Percentiles rank a stretch among this genome's conserved stretches.
Evolutionary conservation across 2,888 invertebrate species (phyloP).

Genomic region (Taphrorychus bicolor): DNA sequence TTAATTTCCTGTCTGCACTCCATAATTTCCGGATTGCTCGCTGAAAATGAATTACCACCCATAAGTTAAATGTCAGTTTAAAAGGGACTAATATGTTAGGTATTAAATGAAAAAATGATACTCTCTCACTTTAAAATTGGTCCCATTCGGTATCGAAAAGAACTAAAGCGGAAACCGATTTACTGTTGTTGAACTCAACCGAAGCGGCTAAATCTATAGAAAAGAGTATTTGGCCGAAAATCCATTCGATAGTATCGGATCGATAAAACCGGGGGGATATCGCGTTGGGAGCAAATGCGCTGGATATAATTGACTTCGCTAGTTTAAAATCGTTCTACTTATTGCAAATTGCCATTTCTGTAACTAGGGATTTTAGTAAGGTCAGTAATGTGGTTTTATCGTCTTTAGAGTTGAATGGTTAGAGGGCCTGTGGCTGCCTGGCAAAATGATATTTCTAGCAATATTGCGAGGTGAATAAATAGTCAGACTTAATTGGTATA

Average conservation of each 20-base stretch:
- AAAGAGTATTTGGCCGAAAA: not conserved
- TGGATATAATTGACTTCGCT: not conserved
- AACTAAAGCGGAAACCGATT: not conserved
- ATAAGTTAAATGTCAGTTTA: too few relatives aligned
- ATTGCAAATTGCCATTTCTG: not conserved
- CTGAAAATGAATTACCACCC: slow-evolving; percentile 46
- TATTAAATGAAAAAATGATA: too few relatives aligned
- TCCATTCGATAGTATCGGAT: not conserved
- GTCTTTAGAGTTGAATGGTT: too few relatives aligned
- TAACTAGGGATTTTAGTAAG: not conserved
- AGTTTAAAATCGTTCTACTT: too few relatives aligned
- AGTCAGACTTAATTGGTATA: too few relatives aligned
- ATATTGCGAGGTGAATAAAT: too few relatives aligned
- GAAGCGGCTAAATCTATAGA: not conserved
- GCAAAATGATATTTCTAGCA: too few relatives aligned
- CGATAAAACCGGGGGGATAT: not conserved
- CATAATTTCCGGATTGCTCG: slow-evolving; percentile 62
- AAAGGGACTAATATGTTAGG: too few relatives aligned
- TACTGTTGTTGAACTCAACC: not conserved
- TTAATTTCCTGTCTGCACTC: slow-evolving; percentile 67
- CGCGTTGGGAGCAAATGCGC: not conserved
- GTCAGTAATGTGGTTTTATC: not conserved
- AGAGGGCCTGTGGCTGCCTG: too few relatives aligned
- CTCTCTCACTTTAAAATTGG: too few relatives aligned
- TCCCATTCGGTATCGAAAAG: not conserved